Percentiles rank a stretch among this genome's conserved stretches.
phyloP scores from a whole-genome alignment of 2,888 invertebrate species.

The Helleia helle region DNA sequence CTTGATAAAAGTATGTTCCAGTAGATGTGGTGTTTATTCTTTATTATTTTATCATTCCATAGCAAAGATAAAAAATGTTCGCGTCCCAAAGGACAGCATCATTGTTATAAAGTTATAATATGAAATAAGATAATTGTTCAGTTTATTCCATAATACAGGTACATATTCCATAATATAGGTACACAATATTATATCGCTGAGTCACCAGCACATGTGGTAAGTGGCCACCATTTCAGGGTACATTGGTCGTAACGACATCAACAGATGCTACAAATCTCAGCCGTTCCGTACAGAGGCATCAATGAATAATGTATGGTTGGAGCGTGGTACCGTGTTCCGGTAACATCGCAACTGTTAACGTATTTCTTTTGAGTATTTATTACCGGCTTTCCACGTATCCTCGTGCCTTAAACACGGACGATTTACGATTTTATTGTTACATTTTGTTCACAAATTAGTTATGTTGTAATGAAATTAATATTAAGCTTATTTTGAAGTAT shows the following conservation, averaged over 20 bases:
- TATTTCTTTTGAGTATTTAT: conserved; percentile 22
- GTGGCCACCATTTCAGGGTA: conserved; percentile 12
- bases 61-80: too few species aligned
- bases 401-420: conserved; percentile 5
- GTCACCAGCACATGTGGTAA: neutral
- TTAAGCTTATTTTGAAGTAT: too few species aligned
- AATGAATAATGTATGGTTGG: conserved; percentile 47
- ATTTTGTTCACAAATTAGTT: too few species aligned
- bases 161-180: neutral
- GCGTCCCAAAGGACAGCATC: too few species aligned
- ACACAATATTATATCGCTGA: neutral
- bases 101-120: too few species aligned
- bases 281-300: conserved; percentile 32
- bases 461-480: too few species aligned
- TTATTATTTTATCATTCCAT: too few species aligned
- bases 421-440: conserved; percentile 3
- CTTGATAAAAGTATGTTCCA: too few species aligned
- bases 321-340: conserved; percentile 17
- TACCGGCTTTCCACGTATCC: conserved; percentile 16
- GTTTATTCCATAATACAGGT: too few species aligned
- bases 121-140: too few species aligned
- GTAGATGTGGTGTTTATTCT: too few species aligned
- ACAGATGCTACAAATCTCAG: conserved; percentile 34
- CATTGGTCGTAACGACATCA: conserved; percentile 27
- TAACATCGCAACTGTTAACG: conserved; percentile 20